Conservation (phyloP, 1,140 invertebrate genomes). For the Mamestra configurata region DNA sequence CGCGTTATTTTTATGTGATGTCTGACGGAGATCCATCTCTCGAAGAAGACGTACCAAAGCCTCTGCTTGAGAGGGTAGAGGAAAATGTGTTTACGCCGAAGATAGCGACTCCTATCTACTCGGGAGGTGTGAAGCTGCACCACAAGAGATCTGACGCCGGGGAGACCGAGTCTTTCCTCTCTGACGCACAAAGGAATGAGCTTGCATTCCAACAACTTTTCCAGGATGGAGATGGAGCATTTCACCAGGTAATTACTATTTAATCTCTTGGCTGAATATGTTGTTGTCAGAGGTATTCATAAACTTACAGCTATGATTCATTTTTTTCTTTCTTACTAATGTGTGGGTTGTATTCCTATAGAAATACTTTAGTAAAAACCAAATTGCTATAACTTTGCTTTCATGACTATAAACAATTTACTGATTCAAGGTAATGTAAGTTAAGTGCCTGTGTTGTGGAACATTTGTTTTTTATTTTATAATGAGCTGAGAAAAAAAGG, state of each 20-base stretch:
- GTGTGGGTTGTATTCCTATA: not conserved
- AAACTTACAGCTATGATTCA: not conserved
- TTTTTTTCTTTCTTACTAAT: not conserved
- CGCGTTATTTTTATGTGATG: slow-evolving; percentile 75
- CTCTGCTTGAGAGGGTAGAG: slow-evolving; percentile 74
- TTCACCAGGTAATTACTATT: slow-evolving; percentile 71
- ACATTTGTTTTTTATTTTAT: not conserved
- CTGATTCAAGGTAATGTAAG: slow-evolving; percentile 14
- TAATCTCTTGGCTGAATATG: not conserved
- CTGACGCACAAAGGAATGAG: slow-evolving; percentile 81
- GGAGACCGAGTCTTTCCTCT: slow-evolving; percentile 79
- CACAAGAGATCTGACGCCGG: slow-evolving; percentile 75
- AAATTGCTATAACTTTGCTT: slow-evolving; percentile 10
- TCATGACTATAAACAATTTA: slow-evolving; percentile 32
- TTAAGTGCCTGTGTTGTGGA: not conserved
- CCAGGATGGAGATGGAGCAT: slow-evolving; percentile 76
- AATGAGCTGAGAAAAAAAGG: not conserved
- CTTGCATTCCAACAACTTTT: slow-evolving; percentile 81
- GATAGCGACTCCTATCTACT: slow-evolving; percentile 80
- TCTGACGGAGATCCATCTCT: slow-evolving; percentile 87
- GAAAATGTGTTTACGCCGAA: slow-evolving; percentile 84
- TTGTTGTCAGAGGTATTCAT: not conserved
- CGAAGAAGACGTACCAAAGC: slow-evolving; percentile 84
- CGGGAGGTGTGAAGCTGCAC: slow-evolving; percentile 78
- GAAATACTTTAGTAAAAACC: not conserved